Percentiles rank a stretch among this genome's conserved stretches.
Evolutionary conservation across 1,140 invertebrate genomes (phyloP).

Genomic region (Trinorchestia longiramus): DNA sequence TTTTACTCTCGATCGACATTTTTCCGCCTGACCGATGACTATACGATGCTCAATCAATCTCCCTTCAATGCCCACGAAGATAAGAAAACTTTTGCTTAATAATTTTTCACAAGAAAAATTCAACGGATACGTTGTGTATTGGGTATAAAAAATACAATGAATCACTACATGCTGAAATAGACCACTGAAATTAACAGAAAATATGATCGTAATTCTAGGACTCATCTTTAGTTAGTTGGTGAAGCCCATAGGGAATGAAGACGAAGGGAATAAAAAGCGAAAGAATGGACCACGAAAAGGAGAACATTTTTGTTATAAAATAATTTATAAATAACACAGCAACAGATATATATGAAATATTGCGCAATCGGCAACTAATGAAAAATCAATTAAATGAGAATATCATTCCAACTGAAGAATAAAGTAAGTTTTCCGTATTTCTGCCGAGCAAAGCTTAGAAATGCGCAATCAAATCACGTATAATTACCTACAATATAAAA

Average conservation of each 20-base stretch:
- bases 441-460: neutral
- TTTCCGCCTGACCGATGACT: neutral
- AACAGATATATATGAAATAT: neutral
- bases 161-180: neutral
- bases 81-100: neutral
- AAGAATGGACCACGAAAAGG: neutral
- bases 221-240: neutral
- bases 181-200: neutral
- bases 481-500: neutral
- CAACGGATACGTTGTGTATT: neutral
- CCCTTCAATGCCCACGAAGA: neutral
- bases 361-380: neutral
- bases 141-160: neutral
- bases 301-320: neutral
- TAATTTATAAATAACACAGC: neutral
- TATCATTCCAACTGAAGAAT: neutral
- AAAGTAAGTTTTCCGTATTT: neutral
- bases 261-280: neutral
- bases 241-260: neutral
- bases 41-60: neutral
- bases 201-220: neutral
- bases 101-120: neutral
- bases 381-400: neutral
- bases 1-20: neutral
- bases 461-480: neutral